Evolutionary conservation across 1,140 invertebrate genomes (phyloP).

Genomic region (Drosophila setifemur): DNA sequence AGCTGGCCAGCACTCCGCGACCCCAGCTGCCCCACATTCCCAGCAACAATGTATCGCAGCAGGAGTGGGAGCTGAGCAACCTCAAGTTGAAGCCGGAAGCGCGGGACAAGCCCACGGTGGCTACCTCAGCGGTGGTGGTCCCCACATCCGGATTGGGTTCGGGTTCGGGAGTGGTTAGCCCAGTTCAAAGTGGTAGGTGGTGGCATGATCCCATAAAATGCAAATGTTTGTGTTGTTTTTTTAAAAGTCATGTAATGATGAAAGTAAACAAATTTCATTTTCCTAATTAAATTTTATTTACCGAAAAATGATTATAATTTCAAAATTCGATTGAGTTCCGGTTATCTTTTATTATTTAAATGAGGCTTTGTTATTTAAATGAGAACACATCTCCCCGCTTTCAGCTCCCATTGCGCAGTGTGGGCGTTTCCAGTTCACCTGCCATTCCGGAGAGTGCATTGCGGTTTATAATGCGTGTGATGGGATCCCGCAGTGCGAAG

Average conservation of each 20-base stretch:
- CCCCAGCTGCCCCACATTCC: constrained; percentile 62
- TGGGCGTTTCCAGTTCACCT: constrained; percentile 93
- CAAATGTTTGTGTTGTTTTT: too few relatives aligned
- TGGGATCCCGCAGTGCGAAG: constrained; percentile 95
- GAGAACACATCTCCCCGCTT: constrained; percentile 16
- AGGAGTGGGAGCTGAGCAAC: constrained; percentile 90
- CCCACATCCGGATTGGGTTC: constrained; percentile 11
- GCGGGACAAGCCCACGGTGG: constrained; percentile 50
- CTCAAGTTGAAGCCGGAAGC: constrained; percentile 74
- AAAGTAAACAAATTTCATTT: too few relatives aligned
- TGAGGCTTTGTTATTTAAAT: constrained; percentile 29
- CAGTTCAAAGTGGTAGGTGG: constrained; percentile 52
- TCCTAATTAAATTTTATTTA: too few relatives aligned
- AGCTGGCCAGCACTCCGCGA: constrained; percentile 56
- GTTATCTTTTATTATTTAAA: background rate
- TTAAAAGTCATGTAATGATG: too few relatives aligned
- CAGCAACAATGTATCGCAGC: constrained; percentile 84
- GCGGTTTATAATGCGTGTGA: constrained; percentile 97
- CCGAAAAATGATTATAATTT: too few relatives aligned
- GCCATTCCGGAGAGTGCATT: constrained; percentile 94
- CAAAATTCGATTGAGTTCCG: background rate
- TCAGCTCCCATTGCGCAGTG: constrained; percentile 83
- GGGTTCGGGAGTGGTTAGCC: constrained; percentile 1
- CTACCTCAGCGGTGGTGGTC: constrained; percentile 6
- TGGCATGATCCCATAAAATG: too few relatives aligned